Percentiles rank a stretch among this genome's conserved stretches.
Conservation (phyloP, 2,888 invertebrate genomes). For the Dynastes hyllus region DNA sequence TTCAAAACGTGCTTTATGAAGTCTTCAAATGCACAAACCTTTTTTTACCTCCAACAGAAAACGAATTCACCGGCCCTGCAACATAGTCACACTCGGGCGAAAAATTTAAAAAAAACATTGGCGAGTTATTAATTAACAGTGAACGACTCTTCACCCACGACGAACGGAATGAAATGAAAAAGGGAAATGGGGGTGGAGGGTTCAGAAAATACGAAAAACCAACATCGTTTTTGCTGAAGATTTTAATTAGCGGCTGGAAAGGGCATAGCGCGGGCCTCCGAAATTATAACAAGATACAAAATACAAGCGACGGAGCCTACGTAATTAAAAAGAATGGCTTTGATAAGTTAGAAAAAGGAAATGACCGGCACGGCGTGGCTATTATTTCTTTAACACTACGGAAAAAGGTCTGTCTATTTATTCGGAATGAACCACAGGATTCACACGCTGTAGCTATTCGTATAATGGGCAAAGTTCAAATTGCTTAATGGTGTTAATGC, state of each 20-base stretch:
- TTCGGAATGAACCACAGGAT: too few species aligned
- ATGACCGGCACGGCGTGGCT: background rate
- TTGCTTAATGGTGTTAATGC: too few species aligned
- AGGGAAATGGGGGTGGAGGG: background rate
- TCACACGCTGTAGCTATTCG: too few species aligned
- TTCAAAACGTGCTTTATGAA: too few species aligned
- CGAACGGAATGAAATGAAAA: background rate
- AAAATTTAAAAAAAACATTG: background rate
- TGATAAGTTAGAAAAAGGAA: constrained; percentile 9
- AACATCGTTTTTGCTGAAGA: background rate
- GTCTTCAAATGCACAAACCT: too few species aligned
- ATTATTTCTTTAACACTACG: too few species aligned
- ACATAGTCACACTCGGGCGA: background rate
- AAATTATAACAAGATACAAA: background rate
- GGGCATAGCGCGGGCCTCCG: background rate
- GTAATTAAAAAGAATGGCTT: background rate
- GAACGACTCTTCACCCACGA: background rate
- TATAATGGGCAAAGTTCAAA: too few species aligned
- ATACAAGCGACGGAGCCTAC: background rate
- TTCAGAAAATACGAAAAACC: background rate
- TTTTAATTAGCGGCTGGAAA: constrained; percentile 12
- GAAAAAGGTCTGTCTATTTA: too few species aligned
- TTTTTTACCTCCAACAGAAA: too few species aligned
- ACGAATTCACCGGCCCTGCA: too few species aligned
- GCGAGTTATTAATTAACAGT: constrained; percentile 2